phyloP scores from a whole-genome alignment of 2,888 invertebrate genomes.

The Ennomos fuscantarius region DNA sequence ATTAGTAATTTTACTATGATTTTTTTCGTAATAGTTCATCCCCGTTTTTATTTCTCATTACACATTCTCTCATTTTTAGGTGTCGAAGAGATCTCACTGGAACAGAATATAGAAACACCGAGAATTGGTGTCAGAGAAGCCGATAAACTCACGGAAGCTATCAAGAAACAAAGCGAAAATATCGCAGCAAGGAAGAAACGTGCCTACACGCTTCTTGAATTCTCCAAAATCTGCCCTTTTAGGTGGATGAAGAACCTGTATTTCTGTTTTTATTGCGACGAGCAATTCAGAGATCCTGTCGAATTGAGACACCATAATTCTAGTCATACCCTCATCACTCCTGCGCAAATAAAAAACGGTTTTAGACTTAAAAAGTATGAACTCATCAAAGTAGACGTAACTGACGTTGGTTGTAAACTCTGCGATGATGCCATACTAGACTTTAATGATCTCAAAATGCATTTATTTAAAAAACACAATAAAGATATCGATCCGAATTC shows the following conservation, averaged over 20 bases:
- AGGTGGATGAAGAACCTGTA: constrained; percentile 73
- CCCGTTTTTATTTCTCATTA: constrained; percentile 18
- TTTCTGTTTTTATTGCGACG: constrained; percentile 71
- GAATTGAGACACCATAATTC: constrained; percentile 57
- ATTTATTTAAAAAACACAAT: constrained; percentile 61
- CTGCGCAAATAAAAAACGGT: constrained; percentile 53
- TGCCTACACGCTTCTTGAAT: constrained; percentile 61
- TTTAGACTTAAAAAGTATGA: constrained; percentile 67
- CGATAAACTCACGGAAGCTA: constrained; percentile 1
- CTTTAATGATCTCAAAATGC: constrained; percentile 59
- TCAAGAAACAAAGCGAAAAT: constrained; percentile 45
- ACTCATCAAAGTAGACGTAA: constrained; percentile 71
- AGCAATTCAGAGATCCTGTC: constrained; percentile 61
- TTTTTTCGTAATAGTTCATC: too few species aligned
- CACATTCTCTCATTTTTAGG: constrained; percentile 76
- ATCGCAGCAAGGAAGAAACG: constrained; percentile 61
- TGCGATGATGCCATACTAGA: constrained; percentile 55
- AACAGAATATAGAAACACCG: constrained; percentile 26
- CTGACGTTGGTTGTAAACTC: constrained; percentile 63
- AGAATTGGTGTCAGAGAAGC: constrained; percentile 20
- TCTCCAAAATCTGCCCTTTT: constrained; percentile 70
- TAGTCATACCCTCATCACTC: constrained; percentile 49
- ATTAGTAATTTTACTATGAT: background rate
- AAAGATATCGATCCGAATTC: constrained; percentile 56
- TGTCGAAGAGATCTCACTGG: constrained; percentile 51